phyloP scores from a whole-genome alignment of 1,140 invertebrate species.

The Caenorhabditis brenneri region DNA sequence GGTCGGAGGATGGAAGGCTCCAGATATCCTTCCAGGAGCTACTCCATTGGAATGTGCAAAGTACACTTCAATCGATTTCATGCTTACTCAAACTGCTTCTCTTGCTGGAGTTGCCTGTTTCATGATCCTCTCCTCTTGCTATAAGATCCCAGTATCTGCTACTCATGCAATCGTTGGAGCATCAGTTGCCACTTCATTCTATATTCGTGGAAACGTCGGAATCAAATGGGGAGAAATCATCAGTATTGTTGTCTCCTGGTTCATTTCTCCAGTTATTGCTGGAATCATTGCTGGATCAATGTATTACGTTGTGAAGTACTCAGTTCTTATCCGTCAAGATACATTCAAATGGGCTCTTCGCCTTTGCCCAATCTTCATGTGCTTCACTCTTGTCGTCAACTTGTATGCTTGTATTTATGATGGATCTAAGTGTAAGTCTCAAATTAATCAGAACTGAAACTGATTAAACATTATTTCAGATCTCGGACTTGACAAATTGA shows the following conservation, averaged over 20 bases:
- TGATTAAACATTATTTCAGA: constrained; percentile 24
- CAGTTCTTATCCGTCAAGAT: constrained; percentile 49
- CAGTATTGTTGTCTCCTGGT: constrained; percentile 75
- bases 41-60: constrained; percentile 45
- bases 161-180: constrained; percentile 96
- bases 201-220: constrained; percentile 82
- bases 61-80: constrained; percentile 54
- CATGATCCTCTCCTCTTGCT: constrained; percentile 88
- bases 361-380: constrained; percentile 46
- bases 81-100: constrained; percentile 48
- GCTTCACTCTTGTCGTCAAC: constrained; percentile 54
- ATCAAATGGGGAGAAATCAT: constrained; percentile 82
- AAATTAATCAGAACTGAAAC: background rate
- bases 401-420: constrained; percentile 52
- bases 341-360: constrained; percentile 47
- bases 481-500: constrained; percentile 53
- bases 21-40: background rate
- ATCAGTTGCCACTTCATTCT: constrained; percentile 90
- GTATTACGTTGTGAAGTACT: constrained; percentile 50
- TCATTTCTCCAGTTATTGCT: constrained; percentile 55
- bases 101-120: constrained; percentile 82
- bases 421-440: constrained; percentile 54
- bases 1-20: constrained; percentile 36
- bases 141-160: constrained; percentile 86
- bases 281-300: constrained; percentile 45